phyloP scores from a whole-genome alignment of 2,113 vertebrate species.

The Phyllopteryx taeniolatus region DNA sequence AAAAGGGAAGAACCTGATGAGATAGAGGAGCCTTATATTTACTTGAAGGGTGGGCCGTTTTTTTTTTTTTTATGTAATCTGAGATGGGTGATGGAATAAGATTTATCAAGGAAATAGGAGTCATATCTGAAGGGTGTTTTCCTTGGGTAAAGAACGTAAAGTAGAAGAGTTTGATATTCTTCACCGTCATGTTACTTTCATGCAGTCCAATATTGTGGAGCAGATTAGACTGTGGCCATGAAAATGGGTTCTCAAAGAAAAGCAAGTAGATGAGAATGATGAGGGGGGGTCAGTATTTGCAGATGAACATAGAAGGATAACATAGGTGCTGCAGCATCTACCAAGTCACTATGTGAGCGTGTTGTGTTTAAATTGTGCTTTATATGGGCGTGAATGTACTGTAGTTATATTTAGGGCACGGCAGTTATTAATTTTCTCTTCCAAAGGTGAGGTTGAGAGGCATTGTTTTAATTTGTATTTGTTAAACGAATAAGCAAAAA shows the following conservation, averaged over 20 bases:
- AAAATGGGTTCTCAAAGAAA: not conserved
- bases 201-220: conserved; percentile 33
- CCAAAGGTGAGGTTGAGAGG: not conserved
- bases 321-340: not conserved
- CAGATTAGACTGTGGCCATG: conserved; percentile 27
- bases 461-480: not conserved
- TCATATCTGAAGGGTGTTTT: conserved; percentile 11
- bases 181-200: conserved; percentile 17
- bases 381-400: not conserved
- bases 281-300: conserved; percentile 1
- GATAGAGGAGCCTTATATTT: not conserved
- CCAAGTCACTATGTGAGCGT: not conserved
- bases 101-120: not conserved
- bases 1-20: not conserved
- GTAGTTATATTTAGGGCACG: not conserved
- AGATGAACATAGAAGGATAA: conserved; percentile 27
- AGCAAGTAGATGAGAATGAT: not conserved
- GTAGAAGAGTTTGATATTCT: not conserved
- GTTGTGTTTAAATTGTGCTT: not conserved
- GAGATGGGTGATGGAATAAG: not conserved
- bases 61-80: not conserved
- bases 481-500: not conserved
- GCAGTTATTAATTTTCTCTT: not conserved
- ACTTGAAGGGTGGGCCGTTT: not conserved
- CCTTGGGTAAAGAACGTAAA: conserved; percentile 5